Conservation (phyloP, 2,888 invertebrate species). For the Mechanitis messenoides region DNA sequence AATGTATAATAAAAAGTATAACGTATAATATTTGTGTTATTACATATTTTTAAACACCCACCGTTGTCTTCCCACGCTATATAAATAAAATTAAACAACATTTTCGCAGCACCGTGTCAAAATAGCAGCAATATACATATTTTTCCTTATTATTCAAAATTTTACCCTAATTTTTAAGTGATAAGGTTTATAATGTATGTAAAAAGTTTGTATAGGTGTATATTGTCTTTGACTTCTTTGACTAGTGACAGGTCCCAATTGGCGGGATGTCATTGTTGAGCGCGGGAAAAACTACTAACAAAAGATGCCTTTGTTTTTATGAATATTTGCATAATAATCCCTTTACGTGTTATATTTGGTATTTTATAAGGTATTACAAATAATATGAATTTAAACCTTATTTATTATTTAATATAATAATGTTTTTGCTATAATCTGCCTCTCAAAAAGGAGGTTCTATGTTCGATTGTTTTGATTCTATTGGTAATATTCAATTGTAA, state of each 20-base stretch:
- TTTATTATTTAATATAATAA: no score
- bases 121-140: constrained; percentile 11
- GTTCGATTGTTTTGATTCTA: no score
- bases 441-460: no score
- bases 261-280: constrained; percentile 29
- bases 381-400: no score
- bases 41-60: background rate
- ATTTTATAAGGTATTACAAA: no score
- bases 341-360: background rate
- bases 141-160: background rate
- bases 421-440: no score
- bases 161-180: background rate
- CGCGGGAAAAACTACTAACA: constrained; percentile 24
- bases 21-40: no score
- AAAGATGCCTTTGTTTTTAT: constrained; percentile 19
- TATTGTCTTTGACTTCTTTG: constrained; percentile 25
- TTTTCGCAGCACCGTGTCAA: constrained; percentile 17
- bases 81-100: constrained; percentile 5
- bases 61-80: background rate
- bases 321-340: constrained; percentile 16
- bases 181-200: constrained; percentile 1
- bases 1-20: no score
- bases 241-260: constrained; percentile 31
- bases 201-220: constrained; percentile 7
- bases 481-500: no score